Percentiles rank a stretch among this genome's conserved stretches.
Conservation (phyloP, 2,113 vertebrate species). For the Dendrocopos noguchii region DNA sequence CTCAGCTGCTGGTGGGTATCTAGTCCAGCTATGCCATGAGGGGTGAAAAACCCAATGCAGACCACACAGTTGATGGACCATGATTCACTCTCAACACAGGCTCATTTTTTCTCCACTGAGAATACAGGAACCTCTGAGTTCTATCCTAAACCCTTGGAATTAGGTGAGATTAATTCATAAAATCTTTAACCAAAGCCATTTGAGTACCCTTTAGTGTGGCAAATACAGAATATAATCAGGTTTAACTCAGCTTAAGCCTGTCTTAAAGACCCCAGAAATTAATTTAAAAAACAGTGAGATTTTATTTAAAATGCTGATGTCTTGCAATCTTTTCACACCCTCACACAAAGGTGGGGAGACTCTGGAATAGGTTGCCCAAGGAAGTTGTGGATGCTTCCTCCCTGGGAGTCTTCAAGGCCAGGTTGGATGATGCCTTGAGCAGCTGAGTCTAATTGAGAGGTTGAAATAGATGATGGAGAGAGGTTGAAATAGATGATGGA, state of each 20-base stretch:
- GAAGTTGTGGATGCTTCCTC: too few relatives aligned
- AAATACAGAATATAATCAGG: neutral
- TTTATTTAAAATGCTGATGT: neutral
- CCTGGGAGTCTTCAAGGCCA: too few relatives aligned
- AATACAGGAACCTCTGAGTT: neutral
- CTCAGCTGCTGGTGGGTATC: neutral
- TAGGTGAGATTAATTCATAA: neutral
- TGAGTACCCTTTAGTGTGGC: neutral
- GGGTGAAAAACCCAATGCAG: rapidly evolving
- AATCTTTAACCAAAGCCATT: neutral
- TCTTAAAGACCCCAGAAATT: neutral
- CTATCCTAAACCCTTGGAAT: neutral
- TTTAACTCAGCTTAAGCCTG: neutral
- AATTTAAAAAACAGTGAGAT: neutral
- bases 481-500: too few relatives aligned
- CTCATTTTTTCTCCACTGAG: neutral
- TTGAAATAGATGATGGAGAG: too few relatives aligned
- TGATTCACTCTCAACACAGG: neutral
- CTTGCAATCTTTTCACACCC: neutral
- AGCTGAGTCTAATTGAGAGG: too few relatives aligned
- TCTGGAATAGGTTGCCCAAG: too few relatives aligned
- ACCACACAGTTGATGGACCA: rapidly evolving
- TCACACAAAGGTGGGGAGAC: too few relatives aligned
- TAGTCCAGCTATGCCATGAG: neutral
- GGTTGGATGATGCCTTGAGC: too few relatives aligned